Base-by-base conservation (phyloP, 2,888 invertebrate genomes). In the Drosophila mimetica region DNA sequence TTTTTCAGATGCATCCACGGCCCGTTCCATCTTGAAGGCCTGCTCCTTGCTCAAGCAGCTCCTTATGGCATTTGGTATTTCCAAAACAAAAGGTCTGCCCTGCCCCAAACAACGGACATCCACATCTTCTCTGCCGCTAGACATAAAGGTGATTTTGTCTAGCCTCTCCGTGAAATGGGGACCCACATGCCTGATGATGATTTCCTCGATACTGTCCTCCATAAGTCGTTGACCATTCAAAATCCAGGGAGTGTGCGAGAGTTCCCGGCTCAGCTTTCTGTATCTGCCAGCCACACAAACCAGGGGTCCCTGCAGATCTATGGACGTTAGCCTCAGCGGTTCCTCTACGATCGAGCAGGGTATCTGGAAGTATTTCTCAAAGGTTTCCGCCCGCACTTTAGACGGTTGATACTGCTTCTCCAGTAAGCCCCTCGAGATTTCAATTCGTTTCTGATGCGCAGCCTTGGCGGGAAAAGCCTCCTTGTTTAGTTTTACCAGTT, bases 81-180 rank as follows among this genome's bases (percentile, higher is more conserved):
- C 98, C 0, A 99, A 92, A 1, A 96, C 96, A 92, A 99, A 99
- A 0, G 99, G 99, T 8, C 99, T 93, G 0, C 99, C 99, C 66
- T 94, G 93, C 1, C 98, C 97, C 69, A 99, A 92, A 92, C 97
- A 99, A 63, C 98, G 93, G 0, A 99, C 99, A 92, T 99, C 99
- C 0, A 98, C 97, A 92, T 99, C 99, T 92, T 99, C 99, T 37
- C 99, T 93, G 0, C 99, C 99, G 54, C 98, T 98, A 2, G 98
- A 94, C 77, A 96, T 94, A 92, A 99, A 97, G 89, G 96, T 96
- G n/a, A 95, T 91, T 28, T 89, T 90, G 2, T 86, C 75, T 2
- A 74, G 72, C 1, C 82, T 75, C 5, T 88, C 87, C 8, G 89
- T 89, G 51, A 95, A 94, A 22, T 93, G 89, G 18, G 94, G 92